Evolutionary conservation across 2,797 vertebrate species (phyloP), one percentile per base, ranked within the genome.

Genomic region (Sebastes taczanowskii): DNA sequence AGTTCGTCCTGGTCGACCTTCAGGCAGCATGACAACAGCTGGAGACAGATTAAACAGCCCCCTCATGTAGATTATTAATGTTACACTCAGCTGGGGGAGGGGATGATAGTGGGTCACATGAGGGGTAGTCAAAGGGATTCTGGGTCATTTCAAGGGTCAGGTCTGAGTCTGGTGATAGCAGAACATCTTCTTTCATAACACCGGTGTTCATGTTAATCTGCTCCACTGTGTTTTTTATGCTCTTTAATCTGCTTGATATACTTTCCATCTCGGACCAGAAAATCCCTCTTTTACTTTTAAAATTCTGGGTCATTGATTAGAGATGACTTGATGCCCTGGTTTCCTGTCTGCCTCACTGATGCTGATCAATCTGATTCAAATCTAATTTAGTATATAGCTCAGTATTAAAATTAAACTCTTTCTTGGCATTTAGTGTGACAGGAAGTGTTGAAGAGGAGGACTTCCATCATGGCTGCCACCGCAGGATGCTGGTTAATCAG

Each of bases 221-320:
- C 53, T 7, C 59, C 65, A 67, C 16, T 62, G 46, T 62, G n/a
- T 6, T 52, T 53, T 53, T 59, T 62, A 11, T 60, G 20, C 22
- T 76, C 7, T 71, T 78, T 83, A 60, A 78, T 75, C 80, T 70
- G 53, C 69, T 70, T 29, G 14, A 61, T 70, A 49, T 38, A 4
- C 35, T 69, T 59, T 52, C 78, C 14, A 29, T 27, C 30, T 64
- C 25, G 0, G 7, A 63, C 22, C 46, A 78, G 70, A 70, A 83
- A 78, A 81, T 73, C 42, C 38, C 52, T 68, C 55, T 62, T 67
- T 62, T 73, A 27, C 27, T 49, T 59, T 64, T 73, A 29, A 29
- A 77, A 35, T 42, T 46, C 52, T 9, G 11, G 14, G 6, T 49
- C 34, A 58, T 25, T 60, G 25, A 85, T 68, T 62, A 63, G 25